Evolutionary conservation across 2,113 vertebrate species (phyloP).

Genomic region (Lophochroa leadbeateri): DNA sequence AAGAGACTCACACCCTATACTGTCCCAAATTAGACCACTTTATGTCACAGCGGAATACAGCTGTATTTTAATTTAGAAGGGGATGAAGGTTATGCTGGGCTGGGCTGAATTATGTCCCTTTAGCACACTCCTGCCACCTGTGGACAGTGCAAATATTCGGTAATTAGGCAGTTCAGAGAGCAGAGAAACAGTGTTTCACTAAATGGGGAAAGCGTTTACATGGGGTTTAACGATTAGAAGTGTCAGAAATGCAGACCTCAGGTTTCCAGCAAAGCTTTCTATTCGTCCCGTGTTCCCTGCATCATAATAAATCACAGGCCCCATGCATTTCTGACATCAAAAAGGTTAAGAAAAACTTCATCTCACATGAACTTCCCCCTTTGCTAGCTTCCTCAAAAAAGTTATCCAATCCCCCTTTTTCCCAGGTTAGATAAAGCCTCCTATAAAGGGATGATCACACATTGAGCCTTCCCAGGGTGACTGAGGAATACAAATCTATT

Average conservation of each 20-base stretch:
- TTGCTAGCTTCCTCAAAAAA: background rate
- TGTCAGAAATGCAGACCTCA: background rate
- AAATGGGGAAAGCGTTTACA: background rate
- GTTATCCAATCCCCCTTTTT: fast-evolving
- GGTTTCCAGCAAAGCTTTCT: background rate
- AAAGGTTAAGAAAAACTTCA: background rate
- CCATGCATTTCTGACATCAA: background rate
- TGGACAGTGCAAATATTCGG: slow-evolving; percentile 3
- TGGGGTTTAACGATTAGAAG: background rate
- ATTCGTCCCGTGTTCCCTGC: background rate
- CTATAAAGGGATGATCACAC: fast-evolving
- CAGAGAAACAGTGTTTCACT: background rate
- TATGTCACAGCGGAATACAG: background rate
- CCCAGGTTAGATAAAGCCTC: background rate
- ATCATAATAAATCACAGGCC: fast-evolving
- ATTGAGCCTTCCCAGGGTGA: fast-evolving
- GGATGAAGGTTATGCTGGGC: background rate
- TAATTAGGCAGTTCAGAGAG: background rate
- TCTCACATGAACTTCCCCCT: background rate
- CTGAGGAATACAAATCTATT: background rate
- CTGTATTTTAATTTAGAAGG: background rate
- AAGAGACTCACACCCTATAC: background rate
- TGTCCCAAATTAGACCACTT: background rate
- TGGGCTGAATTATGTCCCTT: background rate
- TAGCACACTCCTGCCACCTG: background rate